Evolutionary conservation across 2,797 vertebrate genomes (phyloP).

Genomic region (Helarctos malayanus): DNA sequence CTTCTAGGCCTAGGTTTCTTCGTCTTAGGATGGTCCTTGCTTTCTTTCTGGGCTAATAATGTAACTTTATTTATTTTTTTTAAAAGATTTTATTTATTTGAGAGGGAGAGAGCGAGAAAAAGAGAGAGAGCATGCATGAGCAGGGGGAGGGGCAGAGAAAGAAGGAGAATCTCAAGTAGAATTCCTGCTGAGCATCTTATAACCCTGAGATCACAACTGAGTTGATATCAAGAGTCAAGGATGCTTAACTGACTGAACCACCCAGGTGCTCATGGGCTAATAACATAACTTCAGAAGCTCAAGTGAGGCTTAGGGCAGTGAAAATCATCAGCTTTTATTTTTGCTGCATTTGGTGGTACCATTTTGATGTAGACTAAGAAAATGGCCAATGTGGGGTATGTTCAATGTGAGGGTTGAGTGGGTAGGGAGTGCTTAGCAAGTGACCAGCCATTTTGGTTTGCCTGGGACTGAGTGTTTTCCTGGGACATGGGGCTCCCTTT

Average conservation of each 20-base stretch:
- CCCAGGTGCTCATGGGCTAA: background rate
- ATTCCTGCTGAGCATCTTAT: too few species aligned
- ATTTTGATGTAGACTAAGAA: conserved; percentile 16
- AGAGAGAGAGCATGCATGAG: too few species aligned
- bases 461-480: background rate
- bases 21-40: background rate
- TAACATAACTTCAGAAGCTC: background rate
- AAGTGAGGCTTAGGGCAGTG: background rate
- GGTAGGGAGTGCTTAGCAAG: background rate
- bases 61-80: background rate
- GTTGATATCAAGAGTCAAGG: too few species aligned
- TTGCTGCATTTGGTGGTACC: background rate
- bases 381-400: background rate
- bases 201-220: too few species aligned
- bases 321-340: conserved; percentile 19
- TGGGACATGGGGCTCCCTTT: background rate
- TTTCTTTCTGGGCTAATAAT: background rate
- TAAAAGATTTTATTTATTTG: too few species aligned
- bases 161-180: too few species aligned
- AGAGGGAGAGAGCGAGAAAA: too few species aligned
- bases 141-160: too few species aligned
- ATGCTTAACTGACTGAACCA: too few species aligned
- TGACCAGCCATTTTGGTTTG: background rate
- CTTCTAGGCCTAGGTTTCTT: background rate
- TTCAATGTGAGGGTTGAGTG: background rate